A percentile compares a stretch with the other conserved stretches of the same genome.
Evolutionary conservation across 2,797 vertebrate genomes (phyloP).

Genomic region (Squalus acanthias): DNA sequence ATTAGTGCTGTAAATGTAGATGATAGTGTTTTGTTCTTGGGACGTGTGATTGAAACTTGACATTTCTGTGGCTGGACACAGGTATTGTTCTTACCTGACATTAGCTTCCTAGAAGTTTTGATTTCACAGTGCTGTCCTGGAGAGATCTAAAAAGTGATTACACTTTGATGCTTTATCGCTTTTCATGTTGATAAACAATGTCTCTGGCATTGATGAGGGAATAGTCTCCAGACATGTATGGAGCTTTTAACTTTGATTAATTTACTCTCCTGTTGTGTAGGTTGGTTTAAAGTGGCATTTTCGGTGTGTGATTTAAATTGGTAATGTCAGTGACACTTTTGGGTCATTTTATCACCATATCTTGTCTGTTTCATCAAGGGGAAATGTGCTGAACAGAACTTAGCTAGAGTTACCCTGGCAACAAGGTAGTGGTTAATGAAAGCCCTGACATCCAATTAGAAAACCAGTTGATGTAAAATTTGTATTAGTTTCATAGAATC

Average conservation of each 20-base stretch:
- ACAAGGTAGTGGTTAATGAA: too few species aligned
- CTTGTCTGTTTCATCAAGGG: too few species aligned
- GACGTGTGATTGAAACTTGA: not conserved
- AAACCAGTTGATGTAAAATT: too few species aligned
- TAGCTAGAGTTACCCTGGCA: too few species aligned
- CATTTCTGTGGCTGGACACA: not conserved
- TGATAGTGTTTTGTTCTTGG: not conserved
- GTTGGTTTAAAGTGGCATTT: not conserved
- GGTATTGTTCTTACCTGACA: not conserved
- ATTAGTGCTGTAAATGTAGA: not conserved
- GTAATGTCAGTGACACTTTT: not conserved
- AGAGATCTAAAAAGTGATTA: not conserved
- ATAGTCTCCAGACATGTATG: not conserved
- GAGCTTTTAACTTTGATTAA: not conserved
- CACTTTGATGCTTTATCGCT: not conserved
- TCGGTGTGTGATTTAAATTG: not conserved
- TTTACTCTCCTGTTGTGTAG: not conserved
- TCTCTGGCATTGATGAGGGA: too few species aligned
- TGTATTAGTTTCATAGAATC: too few species aligned
- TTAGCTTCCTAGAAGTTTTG: not conserved
- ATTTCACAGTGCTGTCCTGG: not conserved
- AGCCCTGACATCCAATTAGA: too few species aligned
- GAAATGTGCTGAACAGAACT: too few species aligned
- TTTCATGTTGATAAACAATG: not conserved
- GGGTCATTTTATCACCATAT: not conserved